Evolutionary conservation across 1,140 invertebrate species (phyloP), one percentile per base, ranked within the genome.

Genomic region (Thalassaphorura encarpata): DNA sequence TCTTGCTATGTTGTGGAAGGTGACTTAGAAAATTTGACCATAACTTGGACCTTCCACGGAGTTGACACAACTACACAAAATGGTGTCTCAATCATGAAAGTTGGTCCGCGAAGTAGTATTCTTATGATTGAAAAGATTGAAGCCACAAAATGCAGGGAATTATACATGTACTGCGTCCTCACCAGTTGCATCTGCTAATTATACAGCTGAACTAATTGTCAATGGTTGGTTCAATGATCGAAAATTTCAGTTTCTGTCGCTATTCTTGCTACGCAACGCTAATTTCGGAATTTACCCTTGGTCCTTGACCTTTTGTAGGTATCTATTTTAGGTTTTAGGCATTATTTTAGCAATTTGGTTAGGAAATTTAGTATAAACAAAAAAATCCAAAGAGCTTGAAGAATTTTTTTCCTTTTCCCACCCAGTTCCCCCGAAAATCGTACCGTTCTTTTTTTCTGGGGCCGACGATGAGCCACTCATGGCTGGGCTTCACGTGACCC

Each of bases 111-210:
- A 55, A 46, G 47, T 39, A 60, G 70, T 62, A 18, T 62, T 82
- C 83, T 87, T 53, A 83, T 80, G 21, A 86, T 88, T 58, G 82
- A 85, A 60, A 80, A 82, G 16, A 82, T 84, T 3, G 79, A 78
- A 67, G 80, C 82, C 53, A 75, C 83, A 85, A 68, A 87, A 85
- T 61, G 18, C 5, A 4, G 41, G 41, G 13, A 53, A 36, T 47
- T 57, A 57, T 47, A 85, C 82, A 21, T 87, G 86, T 67, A 73
- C 31, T 5, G 62, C 58, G 52, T 52, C 41, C 73, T 76, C 61
- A 75, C 77, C 60, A 8, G 66, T 66, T 42, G 70, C 68, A 40
- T 61, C 39, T 15, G 55, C 66, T 8, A 64, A 67, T 55, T 62
- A 66, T 43, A 67, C 64, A 42, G 61, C 68, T n/a, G 54, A 56